Base-by-base conservation (phyloP, 2,797 vertebrate species). In the Chloroceryle amazona region DNA sequence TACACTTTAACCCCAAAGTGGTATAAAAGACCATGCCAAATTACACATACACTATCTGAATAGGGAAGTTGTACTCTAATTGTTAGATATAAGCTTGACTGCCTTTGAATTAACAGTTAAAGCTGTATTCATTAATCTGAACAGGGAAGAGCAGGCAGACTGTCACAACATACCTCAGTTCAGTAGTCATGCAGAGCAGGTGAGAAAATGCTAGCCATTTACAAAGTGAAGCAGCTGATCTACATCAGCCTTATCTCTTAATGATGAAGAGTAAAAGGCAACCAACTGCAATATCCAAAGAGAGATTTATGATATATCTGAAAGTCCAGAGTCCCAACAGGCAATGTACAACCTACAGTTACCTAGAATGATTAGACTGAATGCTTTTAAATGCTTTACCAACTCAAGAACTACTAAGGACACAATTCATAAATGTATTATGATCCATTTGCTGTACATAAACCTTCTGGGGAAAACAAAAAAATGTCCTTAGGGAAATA, bases 91-190 rank as follows among this genome's bases (percentile, higher is more conserved):
- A 98, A 98, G 98, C 97, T 98, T 97, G 97, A 97, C 95, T 98
- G 97, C 97, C 90, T 98, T 96, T 98, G 98, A 98, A 98, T 98
- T 98, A 98, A 98, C 97, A 97, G 97, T 97, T 97, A 95, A 97
- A 97, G 89, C 93, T 98, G 95, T 97, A 96, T 98, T 98, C 97
- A 98, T 98, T 98, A 98, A 98, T 98, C 96, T 98, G 97, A 97
- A 83, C 88, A 96, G 93, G 95, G 95, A 95, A 97, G 96, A 98
- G 89, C 46, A 10, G 95, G 96, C 97, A 96, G 87, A 84, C 96
- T 98, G 98, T 98, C 98, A 98, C 97, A 98, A 98, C 97, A 97
- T 23, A 87, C 93, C 84, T 97, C 97, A 97, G 96, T 97, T 98
- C 98, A 97, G 97, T 94, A 97, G 97, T 93, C 97, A 98, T 95